Percentiles rank a stretch among this genome's conserved stretches.
Evolutionary conservation across 2,888 invertebrate genomes (phyloP).

Genomic region (Neelides folsomi): DNA sequence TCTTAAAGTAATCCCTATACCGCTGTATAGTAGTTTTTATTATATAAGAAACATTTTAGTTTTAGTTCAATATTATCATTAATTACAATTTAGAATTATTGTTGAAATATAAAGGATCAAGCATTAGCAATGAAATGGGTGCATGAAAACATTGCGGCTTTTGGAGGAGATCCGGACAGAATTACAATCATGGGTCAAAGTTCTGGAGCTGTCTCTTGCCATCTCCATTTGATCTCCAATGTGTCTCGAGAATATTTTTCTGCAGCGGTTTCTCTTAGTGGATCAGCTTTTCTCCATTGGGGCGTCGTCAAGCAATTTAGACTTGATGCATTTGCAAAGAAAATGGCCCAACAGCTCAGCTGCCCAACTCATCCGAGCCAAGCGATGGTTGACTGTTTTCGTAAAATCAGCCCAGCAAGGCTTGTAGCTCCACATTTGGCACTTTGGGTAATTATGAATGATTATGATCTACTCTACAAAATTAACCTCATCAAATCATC

Average conservation of each 20-base stretch:
- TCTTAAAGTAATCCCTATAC: slow-evolving; percentile 3
- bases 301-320: slow-evolving; percentile 10
- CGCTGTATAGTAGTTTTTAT: too few relatives aligned
- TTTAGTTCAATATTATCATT: too few relatives aligned
- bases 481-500: neutral
- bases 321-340: slow-evolving; percentile 12
- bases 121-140: slow-evolving; percentile 10
- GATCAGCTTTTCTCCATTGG: slow-evolving; percentile 22
- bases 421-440: slow-evolving; percentile 14
- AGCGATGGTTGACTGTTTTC: slow-evolving; percentile 14
- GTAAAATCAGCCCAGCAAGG: slow-evolving; percentile 14
- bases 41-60: too few relatives aligned
- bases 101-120: slow-evolving; percentile 5
- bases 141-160: slow-evolving; percentile 7
- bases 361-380: slow-evolving; percentile 14
- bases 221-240: slow-evolving; percentile 11
- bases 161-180: slow-evolving; percentile 8
- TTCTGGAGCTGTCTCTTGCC: slow-evolving; percentile 5
- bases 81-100: too few relatives aligned
- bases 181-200: slow-evolving; percentile 12
- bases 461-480: neutral
- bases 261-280: slow-evolving; percentile 16
- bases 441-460: slow-evolving; percentile 12
- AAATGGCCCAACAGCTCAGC: slow-evolving; percentile 12
- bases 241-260: slow-evolving; percentile 7